These are phyloP conservation scores for Eulemur rubriventer DNA, from an alignment of 2,797 vertebrate genomes.

Conservation along the genomic window DNA sequence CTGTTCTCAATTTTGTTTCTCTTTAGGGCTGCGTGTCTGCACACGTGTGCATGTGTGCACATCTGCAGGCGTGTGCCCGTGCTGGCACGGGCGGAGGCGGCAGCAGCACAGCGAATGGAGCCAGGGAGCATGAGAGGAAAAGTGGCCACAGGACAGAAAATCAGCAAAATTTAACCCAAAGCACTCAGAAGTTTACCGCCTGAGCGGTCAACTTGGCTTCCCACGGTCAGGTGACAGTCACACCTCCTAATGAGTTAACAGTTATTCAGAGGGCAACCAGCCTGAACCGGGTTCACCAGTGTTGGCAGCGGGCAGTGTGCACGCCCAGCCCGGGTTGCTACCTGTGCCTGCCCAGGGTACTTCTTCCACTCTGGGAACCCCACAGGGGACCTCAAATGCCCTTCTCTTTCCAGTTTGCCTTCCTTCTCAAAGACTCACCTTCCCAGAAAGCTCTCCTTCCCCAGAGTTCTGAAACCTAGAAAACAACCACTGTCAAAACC, in stretches of 20 bases:
- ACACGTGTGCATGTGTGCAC: fast-evolving
- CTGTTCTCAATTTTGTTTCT: not conserved
- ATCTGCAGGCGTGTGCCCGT: fast-evolving
- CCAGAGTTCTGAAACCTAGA: not conserved
- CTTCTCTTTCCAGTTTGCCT: not conserved
- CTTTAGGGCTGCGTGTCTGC: not conserved
- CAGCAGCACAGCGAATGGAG: not conserved
- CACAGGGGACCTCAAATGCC: not conserved
- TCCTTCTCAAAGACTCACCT: not conserved
- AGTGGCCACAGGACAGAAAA: conserved; percentile 59
- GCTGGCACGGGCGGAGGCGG: not conserved
- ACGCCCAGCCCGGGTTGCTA: not conserved
- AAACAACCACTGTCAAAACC: not conserved
- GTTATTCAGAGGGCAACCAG: not conserved
- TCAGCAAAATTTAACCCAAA: conserved; percentile 60
- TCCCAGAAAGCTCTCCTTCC: not conserved
- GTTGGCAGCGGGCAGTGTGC: fast-evolving
- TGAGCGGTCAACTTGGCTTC: conserved; percentile 66
- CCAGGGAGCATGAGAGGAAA: not conserved
- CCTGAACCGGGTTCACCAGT: not conserved
- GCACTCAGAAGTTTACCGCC: conserved; percentile 62
- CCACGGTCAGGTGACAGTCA: conserved; percentile 61
- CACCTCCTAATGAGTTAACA: conserved; percentile 52
- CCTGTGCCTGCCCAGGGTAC: not conserved
- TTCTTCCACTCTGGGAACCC: not conserved